Evolutionary conservation across 2,113 vertebrate species (phyloP).

Genomic region (Nyctibius bracteatus): DNA sequence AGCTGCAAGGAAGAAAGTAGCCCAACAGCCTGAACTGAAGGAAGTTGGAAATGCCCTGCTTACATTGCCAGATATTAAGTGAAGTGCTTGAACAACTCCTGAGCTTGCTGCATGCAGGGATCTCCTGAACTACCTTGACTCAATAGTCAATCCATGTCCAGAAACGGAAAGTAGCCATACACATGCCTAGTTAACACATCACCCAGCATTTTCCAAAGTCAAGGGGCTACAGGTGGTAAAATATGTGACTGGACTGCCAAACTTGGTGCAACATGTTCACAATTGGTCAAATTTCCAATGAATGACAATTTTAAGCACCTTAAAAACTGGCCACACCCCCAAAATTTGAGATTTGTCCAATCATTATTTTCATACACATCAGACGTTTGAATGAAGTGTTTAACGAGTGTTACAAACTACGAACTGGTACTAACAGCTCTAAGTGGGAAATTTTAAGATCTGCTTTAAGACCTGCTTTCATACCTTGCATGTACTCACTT

Average conservation of each 20-base stretch:
- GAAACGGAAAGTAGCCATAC: background rate
- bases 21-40: rapidly evolving
- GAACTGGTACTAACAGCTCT: background rate
- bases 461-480: too few species aligned
- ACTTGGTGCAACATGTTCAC: background rate
- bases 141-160: rapidly evolving
- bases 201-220: background rate
- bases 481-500: background rate
- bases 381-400: background rate
- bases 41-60: background rate
- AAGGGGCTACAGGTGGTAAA: background rate
- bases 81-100: background rate
- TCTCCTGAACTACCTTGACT: background rate
- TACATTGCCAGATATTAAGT: background rate
- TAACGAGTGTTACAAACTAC: background rate
- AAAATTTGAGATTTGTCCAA: background rate
- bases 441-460: background rate
- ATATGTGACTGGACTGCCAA: rapidly evolving
- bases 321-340: too few species aligned
- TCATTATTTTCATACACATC: background rate
- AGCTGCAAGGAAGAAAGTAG: background rate
- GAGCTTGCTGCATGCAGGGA: rapidly evolving
- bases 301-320: background rate
- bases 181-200: background rate
- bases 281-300: too few species aligned